phyloP scores from a whole-genome alignment of 2,888 invertebrate species.

The Torymus auratus region DNA sequence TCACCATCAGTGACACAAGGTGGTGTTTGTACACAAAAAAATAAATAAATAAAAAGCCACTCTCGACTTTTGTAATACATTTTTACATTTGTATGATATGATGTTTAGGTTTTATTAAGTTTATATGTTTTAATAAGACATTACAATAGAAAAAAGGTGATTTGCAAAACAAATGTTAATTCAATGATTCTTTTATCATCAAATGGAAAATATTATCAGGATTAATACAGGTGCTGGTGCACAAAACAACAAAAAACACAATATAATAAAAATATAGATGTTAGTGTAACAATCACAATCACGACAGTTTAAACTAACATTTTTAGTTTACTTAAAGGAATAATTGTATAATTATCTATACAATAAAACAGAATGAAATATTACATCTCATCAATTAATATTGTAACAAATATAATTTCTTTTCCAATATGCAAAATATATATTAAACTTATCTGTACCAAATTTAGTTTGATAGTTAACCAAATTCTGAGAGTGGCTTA shows the following conservation, averaged over 20 bases:
- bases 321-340: background rate
- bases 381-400: too few species aligned
- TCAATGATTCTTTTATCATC: background rate
- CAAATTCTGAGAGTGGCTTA: conserved; percentile 61
- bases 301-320: background rate
- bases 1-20: conserved; percentile 26
- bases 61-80: conserved; percentile 26
- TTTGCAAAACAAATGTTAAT: too few species aligned
- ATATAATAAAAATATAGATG: conserved; percentile 14
- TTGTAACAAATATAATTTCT: too few species aligned
- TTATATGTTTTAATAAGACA: too few species aligned
- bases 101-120: too few species aligned
- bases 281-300: conserved; percentile 24
- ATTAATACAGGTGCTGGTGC: conserved; percentile 15
- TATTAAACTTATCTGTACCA: background rate
- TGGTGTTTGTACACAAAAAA: conserved; percentile 43
- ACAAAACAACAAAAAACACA: conserved; percentile 8
- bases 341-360: too few species aligned
- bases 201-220: background rate
- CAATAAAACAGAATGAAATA: too few species aligned
- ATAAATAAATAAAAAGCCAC: conserved; percentile 48
- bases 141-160: too few species aligned
- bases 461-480: too few species aligned
- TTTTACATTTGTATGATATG: background rate
- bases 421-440: background rate